Evolutionary conservation across 2,888 invertebrate species (phyloP), one percentile per base, ranked within the genome.

Genomic region (Panzeria rudis): DNA sequence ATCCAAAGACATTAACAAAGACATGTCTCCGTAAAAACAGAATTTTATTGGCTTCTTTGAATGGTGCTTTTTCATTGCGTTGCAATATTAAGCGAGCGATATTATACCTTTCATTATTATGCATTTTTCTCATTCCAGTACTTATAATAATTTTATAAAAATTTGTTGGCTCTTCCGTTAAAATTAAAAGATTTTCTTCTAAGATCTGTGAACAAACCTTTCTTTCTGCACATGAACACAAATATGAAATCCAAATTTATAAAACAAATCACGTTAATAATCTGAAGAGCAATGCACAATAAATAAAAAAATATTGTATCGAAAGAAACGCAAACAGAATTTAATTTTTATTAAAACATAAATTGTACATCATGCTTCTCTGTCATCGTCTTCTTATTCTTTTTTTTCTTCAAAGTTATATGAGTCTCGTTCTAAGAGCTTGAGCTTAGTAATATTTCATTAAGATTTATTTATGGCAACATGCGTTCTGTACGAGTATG

Each of bases 391-490:
- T 25, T 25, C 8, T 29, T 17, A 0, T 17, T 29, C 29, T n/a
- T 56, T 15, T n/a, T 56, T 47, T 11, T 7, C 17, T 41, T 35
- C 66, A 41, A 71, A 23, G 32, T 41, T 56, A 17, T 20, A 41
- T n/a, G 50, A 66, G 23, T 4, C 54, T 23, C 11, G n/a, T 35
- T 50, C 29, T 9, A 41, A 35, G 44, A 44, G 44, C 47, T 56
- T 2, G 20, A 68, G 23, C 35, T 62, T 32, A 56, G 56, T 56
- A 23, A 54, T 79, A 79, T 35, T 72, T 47, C 79, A 79, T 56
- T 72, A 64, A 79, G 38, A 47, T 62, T 79, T 72, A 71, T 78
- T 78, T 69, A 78, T 61, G 69, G 52, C 41, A 38, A 61, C 41
- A 52, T 78, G 61, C 61, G 41, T 61, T 25, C 59, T 52, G 61